Evolutionary conservation across 2,113 vertebrate genomes (phyloP).

Genomic region (Todiramphus chloris): DNA sequence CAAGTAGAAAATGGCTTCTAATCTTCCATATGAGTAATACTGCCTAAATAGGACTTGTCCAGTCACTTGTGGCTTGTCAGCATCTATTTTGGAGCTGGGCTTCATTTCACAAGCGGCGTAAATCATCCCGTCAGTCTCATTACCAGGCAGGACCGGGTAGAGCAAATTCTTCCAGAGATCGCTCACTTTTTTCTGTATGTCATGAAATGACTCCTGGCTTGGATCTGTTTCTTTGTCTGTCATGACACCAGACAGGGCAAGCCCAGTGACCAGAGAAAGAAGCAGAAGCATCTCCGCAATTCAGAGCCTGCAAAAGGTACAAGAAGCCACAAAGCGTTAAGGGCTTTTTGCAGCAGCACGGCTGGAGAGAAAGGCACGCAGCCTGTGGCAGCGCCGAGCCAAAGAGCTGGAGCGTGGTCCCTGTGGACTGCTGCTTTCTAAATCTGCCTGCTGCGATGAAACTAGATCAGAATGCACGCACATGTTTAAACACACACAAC

Average conservation of each 20-base stretch:
- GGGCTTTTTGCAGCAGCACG: not conserved
- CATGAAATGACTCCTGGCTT: not conserved
- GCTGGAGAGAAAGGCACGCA: not conserved
- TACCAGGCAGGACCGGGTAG: not conserved
- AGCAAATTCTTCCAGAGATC: slow-evolving; percentile 66
- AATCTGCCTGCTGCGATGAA: not conserved
- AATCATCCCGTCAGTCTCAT: slow-evolving; percentile 31
- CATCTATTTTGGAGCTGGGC: slow-evolving; percentile 76
- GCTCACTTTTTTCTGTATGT: slow-evolving; percentile 61
- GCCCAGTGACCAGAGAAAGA: slow-evolving; percentile 26
- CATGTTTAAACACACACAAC: not conserved
- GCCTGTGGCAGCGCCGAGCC: not conserved
- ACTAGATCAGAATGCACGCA: not conserved
- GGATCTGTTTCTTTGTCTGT: not conserved
- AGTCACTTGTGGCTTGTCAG: slow-evolving; percentile 74
- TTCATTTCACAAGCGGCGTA: slow-evolving; percentile 81
- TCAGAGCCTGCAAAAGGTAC: not conserved
- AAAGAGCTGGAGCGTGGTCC: not conserved
- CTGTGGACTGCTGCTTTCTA: not conserved
- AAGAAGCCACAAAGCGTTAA: not conserved
- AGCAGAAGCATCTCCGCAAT: slow-evolving; percentile 56
- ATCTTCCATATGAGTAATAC: slow-evolving; percentile 52
- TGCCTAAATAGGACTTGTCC: slow-evolving; percentile 87
- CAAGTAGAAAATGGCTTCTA: slow-evolving; percentile 79
- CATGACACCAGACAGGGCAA: not conserved